phyloP scores from a whole-genome alignment of 2,888 invertebrate species.

The Eretmocerus hayati region DNA sequence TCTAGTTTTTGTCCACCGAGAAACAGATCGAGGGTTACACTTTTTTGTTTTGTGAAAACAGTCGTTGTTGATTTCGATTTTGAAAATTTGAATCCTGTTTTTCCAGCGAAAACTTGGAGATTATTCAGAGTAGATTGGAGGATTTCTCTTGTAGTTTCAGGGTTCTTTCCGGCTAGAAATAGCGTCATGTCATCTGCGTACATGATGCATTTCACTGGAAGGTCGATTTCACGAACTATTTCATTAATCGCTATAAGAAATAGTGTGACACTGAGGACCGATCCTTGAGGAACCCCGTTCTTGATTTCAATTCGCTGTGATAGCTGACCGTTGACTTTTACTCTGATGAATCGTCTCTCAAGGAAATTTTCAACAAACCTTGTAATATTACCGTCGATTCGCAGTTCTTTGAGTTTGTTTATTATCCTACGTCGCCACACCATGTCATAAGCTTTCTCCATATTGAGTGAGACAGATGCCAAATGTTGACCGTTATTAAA shows the following conservation, averaged over 20 bases:
- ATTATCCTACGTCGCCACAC: background rate
- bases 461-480: background rate
- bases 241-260: slow-evolving; percentile 1
- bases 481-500: background rate
- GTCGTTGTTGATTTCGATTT: background rate
- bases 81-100: slow-evolving; percentile 3
- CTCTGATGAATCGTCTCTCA: background rate
- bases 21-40: background rate
- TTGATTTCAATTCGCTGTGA: background rate
- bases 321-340: background rate
- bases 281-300: slow-evolving; percentile 1
- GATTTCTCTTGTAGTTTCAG: background rate
- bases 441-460: background rate
- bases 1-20: background rate
- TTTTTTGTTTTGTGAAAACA: slow-evolving; percentile 1
- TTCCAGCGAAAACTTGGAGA: background rate
- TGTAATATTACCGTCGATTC: background rate
- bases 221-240: background rate
- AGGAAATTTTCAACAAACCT: slow-evolving; percentile 4
- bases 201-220: background rate
- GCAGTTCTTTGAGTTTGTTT: background rate
- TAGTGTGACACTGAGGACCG: background rate
- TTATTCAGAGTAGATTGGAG: slow-evolving; percentile 1
- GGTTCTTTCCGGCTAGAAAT: background rate
- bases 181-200: slow-evolving; percentile 4